A percentile compares a stretch with the other conserved stretches of the same genome.
phyloP scores from a whole-genome alignment of 2,797 vertebrate genomes.

The Coilia nasus region DNA sequence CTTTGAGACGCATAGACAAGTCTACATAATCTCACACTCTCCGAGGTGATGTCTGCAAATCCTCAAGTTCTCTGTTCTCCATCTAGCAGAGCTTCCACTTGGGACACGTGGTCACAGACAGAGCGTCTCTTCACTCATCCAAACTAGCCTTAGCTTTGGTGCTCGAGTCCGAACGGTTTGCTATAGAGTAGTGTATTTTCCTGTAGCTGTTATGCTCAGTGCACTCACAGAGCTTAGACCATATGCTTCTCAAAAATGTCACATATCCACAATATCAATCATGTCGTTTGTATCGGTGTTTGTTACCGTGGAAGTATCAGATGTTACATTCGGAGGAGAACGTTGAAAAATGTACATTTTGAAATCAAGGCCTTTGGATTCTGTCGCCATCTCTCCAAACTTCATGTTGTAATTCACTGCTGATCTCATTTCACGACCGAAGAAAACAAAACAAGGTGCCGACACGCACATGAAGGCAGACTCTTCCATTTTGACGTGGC shows the following conservation, averaged over 20 bases:
- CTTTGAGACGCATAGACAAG: slow-evolving; percentile 60
- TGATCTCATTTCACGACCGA: slow-evolving; percentile 31
- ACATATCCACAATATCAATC: slow-evolving; percentile 64
- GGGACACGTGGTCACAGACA: background rate
- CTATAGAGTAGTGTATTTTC: slow-evolving; percentile 69
- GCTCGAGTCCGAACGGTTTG: slow-evolving; percentile 62
- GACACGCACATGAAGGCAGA: slow-evolving; percentile 47
- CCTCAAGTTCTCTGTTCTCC: slow-evolving; percentile 35
- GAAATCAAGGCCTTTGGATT: slow-evolving; percentile 22
- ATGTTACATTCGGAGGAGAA: slow-evolving; percentile 53
- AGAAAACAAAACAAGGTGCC: background rate
- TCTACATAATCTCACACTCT: slow-evolving; percentile 61
- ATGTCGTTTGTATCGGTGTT: slow-evolving; percentile 50
- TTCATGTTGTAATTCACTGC: slow-evolving; percentile 26
- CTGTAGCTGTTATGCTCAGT: slow-evolving; percentile 52
- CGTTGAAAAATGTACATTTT: background rate
- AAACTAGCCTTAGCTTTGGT: slow-evolving; percentile 9
- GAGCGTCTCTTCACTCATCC: background rate
- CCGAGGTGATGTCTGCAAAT: slow-evolving; percentile 64
- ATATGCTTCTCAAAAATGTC: slow-evolving; percentile 39
- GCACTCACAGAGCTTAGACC: slow-evolving; percentile 57
- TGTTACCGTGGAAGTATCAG: slow-evolving; percentile 58
- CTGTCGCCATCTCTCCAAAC: slow-evolving; percentile 45
- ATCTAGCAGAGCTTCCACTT: background rate
- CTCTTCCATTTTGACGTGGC: slow-evolving; percentile 78